Base-by-base conservation (phyloP, 1,140 invertebrate genomes). In the Doryteuthis pealeii region DNA sequence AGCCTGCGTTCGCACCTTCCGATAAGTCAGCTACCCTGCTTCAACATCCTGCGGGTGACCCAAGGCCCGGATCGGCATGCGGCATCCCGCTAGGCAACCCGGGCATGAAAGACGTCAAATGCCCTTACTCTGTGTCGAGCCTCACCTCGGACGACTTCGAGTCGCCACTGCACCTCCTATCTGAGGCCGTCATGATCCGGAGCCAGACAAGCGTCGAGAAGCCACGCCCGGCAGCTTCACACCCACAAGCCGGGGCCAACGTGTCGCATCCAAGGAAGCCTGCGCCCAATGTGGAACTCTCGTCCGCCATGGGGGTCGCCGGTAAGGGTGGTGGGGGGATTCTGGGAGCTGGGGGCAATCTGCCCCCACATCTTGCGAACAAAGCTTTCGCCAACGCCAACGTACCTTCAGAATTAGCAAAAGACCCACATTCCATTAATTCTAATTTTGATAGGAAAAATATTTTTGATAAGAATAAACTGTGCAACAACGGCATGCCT, bases 151-250 rank as follows among this genome's bases (percentile, higher is more conserved):
- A 76, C 62, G 58, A 70, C 26, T 77, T 72, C 72, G 67, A 75
- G 30, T 83, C 80, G 3, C 79, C 81, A 33, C 72, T 85, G n/a
- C 78, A 83, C 73, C 65, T 85, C 33, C 73, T 85, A 65, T 82
- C 81, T 2, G 78, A 82, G 70, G 80, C 79, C 43, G 81, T 83
- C 14, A 72, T 76, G 28, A 78, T 78, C 18, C 75, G 76, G 22
- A 79, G 76, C 58, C 80, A 76, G 33, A 54, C 54, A n/a, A 28
- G 22, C 18, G 12, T 62, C 6, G 54, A 62, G 26, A 62, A 62
- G 18, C 26, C 54, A 2, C 54, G 54, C 18, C 18, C 54, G 6
- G 54, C 26, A 14, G 18, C 54, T n/a, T 28, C 54, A 22, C 54
- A 62, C 5, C 26, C 54, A 62, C 54, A 62, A 62, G 54, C 54